Evolutionary conservation across 92 coral and sea anemone species (phyloP).

Genomic region (Porites rus): DNA sequence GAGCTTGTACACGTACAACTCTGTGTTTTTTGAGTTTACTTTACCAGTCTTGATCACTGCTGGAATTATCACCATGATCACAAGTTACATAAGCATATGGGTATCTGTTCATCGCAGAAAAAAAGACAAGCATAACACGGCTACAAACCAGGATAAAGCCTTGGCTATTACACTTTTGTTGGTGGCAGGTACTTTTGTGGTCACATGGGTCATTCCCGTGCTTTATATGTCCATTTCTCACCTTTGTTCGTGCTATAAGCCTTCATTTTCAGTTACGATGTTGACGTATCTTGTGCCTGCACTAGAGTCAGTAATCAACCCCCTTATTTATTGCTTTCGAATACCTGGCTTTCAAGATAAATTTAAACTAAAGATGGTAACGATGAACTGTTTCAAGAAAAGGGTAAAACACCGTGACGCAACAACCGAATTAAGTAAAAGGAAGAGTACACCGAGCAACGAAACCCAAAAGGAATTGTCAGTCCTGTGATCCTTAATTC

Average conservation of each 20-base stretch:
- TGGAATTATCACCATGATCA: not conserved
- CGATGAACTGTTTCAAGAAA: not conserved
- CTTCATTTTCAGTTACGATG: not conserved
- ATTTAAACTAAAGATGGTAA: not conserved
- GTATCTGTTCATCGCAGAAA: constrained; percentile 1
- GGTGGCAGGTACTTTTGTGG: not conserved
- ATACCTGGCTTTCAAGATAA: not conserved
- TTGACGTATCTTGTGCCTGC: not conserved
- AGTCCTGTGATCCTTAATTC: too few species aligned
- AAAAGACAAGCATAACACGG: not conserved
- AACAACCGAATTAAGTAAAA: not conserved
- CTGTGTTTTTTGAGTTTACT: not conserved
- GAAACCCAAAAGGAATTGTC: too few species aligned
- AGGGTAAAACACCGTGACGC: not conserved
- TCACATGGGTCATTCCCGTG: not conserved
- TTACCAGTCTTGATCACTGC: not conserved
- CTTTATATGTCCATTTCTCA: not conserved
- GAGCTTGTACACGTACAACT: not conserved
- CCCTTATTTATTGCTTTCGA: constrained; percentile 1
- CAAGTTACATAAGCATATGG: constrained; percentile 3
- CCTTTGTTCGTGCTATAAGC: not conserved
- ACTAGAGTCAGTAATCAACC: constrained; percentile 4
- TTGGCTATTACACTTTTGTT: not conserved
- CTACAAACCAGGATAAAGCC: not conserved
- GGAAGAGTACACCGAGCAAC: too few species aligned